Conservation (phyloP, 2,888 invertebrate genomes). For the Hirtodrosophila cameraria region DNA sequence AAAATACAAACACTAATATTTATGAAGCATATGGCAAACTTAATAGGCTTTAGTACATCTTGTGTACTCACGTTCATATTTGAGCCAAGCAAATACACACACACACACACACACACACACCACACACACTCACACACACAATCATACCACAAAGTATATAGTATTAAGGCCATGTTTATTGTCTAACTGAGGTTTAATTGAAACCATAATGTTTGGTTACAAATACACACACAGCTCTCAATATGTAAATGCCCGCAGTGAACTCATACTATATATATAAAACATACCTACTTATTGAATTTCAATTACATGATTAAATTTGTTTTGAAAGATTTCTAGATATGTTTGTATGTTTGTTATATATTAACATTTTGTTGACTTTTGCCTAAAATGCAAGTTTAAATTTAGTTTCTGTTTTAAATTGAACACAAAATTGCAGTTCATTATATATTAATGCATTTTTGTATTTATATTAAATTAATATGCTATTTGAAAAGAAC, state of each 20-base stretch:
- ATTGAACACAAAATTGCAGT: too few relatives aligned
- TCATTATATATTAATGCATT: too few relatives aligned
- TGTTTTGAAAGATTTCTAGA: not conserved
- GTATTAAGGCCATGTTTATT: conserved; percentile 9
- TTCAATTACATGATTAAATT: conserved; percentile 14
- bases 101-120: conserved; percentile 16
- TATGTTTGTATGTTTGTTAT: too few relatives aligned
- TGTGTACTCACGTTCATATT: conserved; percentile 49
- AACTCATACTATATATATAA: conserved; percentile 2
- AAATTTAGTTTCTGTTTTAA: too few relatives aligned
- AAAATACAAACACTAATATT: conserved; percentile 42
- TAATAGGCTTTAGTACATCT: conserved; percentile 55
- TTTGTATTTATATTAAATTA: too few relatives aligned
- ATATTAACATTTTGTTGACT: too few relatives aligned
- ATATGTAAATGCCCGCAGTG: conserved; percentile 47
- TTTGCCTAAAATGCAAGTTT: too few relatives aligned
- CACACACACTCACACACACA: conserved; percentile 6
- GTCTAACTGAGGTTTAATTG: conserved; percentile 22
- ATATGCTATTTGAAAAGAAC: too few relatives aligned
- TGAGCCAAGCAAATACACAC: conserved; percentile 41
- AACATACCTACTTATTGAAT: not conserved
- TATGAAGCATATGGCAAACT: conserved; percentile 49
- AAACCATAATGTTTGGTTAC: conserved; percentile 46
- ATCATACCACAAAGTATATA: not conserved
- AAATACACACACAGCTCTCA: conserved; percentile 18